These are phyloP conservation scores for Lamellibrachia satsuma DNA, from an alignment of 2,888 invertebrate species.

Conservation along the genomic window DNA sequence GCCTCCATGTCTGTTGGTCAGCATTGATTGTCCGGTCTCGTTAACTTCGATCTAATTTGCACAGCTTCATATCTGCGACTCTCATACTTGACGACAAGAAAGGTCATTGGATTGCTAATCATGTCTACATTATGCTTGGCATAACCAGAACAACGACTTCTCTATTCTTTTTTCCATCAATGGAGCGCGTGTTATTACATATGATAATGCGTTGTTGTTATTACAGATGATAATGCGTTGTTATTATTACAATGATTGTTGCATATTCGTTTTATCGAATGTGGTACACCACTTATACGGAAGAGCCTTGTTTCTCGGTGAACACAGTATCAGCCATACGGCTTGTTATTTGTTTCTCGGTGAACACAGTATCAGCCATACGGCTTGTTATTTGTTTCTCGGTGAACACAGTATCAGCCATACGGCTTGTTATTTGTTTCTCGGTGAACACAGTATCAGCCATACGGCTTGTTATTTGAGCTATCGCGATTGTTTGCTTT, in stretches of 20 bases:
- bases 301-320: too few species aligned
- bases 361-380: too few species aligned
- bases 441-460: neutral
- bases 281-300: too few species aligned
- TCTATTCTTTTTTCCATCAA: neutral
- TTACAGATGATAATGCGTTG: too few species aligned
- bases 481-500: neutral
- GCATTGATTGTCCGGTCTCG: neutral
- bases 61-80: neutral
- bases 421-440: neutral
- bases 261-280: too few species aligned
- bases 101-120: neutral
- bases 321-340: neutral
- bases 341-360: neutral
- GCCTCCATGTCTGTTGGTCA: neutral
- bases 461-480: neutral
- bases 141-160: neutral
- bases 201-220: too few species aligned
- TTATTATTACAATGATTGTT: too few species aligned
- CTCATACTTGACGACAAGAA: neutral
- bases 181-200: neutral
- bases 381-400: neutral
- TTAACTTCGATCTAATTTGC: neutral
- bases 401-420: neutral
- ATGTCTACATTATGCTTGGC: neutral